A percentile compares a stretch with the other conserved stretches of the same genome.
Evolutionary conservation across 2,888 invertebrate genomes (phyloP).

Genomic region (Himalopsyche tibetana): DNA sequence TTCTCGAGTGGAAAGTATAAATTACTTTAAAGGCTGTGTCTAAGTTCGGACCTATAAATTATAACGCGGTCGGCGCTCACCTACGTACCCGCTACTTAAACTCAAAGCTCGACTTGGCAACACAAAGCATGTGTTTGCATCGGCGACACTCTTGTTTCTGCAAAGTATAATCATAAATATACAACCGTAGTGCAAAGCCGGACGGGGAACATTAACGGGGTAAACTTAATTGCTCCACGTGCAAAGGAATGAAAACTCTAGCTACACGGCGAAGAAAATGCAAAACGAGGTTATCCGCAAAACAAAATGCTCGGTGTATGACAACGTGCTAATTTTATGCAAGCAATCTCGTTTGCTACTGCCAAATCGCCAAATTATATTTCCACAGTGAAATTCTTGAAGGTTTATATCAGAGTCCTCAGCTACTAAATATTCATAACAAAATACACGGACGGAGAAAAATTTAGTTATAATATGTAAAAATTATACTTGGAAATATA

Average conservation of each 20-base stretch:
- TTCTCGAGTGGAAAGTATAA: slow-evolving; percentile 42
- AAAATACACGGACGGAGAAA: too few relatives aligned
- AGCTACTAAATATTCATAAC: too few relatives aligned
- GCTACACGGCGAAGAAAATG: slow-evolving; percentile 26
- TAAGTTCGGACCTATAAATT: slow-evolving; percentile 42
- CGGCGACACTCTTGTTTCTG: slow-evolving; percentile 48
- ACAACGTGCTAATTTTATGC: slow-evolving; percentile 42
- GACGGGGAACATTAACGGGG: slow-evolving; percentile 37
- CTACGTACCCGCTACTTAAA: slow-evolving; percentile 47
- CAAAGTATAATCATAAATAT: slow-evolving; percentile 60
- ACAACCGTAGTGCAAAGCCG: slow-evolving; percentile 35
- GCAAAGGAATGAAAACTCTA: slow-evolving; percentile 40
- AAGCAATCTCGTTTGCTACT: slow-evolving; percentile 37
- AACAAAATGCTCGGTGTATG: slow-evolving; percentile 35
- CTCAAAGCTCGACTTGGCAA: slow-evolving; percentile 57
- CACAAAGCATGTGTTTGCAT: slow-evolving; percentile 61
- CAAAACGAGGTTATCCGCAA: slow-evolving; percentile 21
- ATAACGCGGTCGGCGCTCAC: slow-evolving; percentile 40
- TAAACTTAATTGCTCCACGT: slow-evolving; percentile 40
- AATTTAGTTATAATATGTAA: too few relatives aligned
- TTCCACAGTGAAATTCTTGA: too few relatives aligned
- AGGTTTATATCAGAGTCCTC: too few relatives aligned
- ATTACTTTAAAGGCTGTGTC: slow-evolving; percentile 43
- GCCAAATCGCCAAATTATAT: background rate
- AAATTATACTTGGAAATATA: too few relatives aligned